Evolutionary conservation across 2,888 invertebrate species (phyloP), one percentile per base, ranked within the genome.

Genomic region (Petrolisthes cinctipes): DNA sequence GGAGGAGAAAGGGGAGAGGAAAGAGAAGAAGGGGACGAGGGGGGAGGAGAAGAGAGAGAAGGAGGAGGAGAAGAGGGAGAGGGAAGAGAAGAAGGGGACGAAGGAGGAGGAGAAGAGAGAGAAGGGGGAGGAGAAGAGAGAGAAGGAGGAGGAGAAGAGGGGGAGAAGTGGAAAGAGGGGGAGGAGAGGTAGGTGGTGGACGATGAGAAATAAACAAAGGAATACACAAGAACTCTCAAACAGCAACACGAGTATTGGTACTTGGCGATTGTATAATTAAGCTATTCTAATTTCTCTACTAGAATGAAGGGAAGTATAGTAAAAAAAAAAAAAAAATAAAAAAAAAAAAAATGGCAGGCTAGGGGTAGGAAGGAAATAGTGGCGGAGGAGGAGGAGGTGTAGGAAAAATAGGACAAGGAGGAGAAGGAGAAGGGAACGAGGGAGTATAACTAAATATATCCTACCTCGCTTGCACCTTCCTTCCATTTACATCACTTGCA

Each of bases 391-490:
- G 61, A 56, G 57, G 20, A 9, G 61, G 57, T 56, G 57, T 5
- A 57, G 80, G 80, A n/a, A 2, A 57, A 11, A 80, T 6, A 37
- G 76, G 5, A 11, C 20, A 17, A 53, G 79, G 20, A 6, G 56
- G 54, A 14, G 79, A 20, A 17, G 79, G 79, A 81, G 81, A 53
- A 20, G 56, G 53, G 81, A 53, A 20, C n/a, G 53, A 37, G 37
- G 37, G 37, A 2, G 37, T 37, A 37, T 2, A 37, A 1, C 37
- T 37, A 2, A 37, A 37, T 37, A 37, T 37, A 1, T 37, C 37
- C 37, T 37, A 37, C 37, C 37, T 37, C 37, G 37, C 37, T 37
- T 37, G 37, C 37, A 37, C 37, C 37, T 37, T 37, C 2, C 37
- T 37, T 37, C 37, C 37, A 37, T 37, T 37, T 37, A 37, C 37